These are phyloP conservation scores for Penelope pileata DNA, from an alignment of 2,113 vertebrate species.

Conservation along the genomic window DNA sequence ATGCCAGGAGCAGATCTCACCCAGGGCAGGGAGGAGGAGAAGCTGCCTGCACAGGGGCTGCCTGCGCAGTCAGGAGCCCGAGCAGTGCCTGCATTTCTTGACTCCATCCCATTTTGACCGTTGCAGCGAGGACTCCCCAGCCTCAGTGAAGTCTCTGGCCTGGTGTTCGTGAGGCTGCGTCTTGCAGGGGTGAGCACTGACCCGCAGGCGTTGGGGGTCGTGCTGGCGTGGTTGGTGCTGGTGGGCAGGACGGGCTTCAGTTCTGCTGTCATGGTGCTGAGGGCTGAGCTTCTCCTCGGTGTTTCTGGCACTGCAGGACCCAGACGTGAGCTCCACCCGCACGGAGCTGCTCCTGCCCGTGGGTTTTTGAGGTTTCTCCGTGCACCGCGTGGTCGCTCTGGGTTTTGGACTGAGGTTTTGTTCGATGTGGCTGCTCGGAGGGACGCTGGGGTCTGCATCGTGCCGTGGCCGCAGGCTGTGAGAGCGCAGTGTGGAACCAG, in stretches of 20 bases:
- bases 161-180: not conserved
- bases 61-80: not conserved
- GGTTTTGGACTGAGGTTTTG: not conserved
- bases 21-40: not conserved
- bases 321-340: no score
- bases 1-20: rapidly evolving
- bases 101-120: no score
- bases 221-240: no score
- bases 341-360: not conserved
- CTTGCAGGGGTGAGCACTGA: no score
- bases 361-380: not conserved
- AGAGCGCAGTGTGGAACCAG: no score
- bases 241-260: no score
- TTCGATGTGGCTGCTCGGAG: not conserved
- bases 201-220: no score
- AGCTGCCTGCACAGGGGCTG: not conserved
- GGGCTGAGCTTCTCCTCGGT: no score
- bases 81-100: not conserved
- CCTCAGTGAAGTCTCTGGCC: not conserved
- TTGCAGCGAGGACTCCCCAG: not conserved
- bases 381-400: rapidly evolving
- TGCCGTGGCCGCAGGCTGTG: no score
- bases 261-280: no score
- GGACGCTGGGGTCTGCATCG: no score
- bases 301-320: no score